Evolutionary conservation across 92 coral and sea anemone genomes (phyloP).

Genomic region (Palythoa heliodiscus): DNA sequence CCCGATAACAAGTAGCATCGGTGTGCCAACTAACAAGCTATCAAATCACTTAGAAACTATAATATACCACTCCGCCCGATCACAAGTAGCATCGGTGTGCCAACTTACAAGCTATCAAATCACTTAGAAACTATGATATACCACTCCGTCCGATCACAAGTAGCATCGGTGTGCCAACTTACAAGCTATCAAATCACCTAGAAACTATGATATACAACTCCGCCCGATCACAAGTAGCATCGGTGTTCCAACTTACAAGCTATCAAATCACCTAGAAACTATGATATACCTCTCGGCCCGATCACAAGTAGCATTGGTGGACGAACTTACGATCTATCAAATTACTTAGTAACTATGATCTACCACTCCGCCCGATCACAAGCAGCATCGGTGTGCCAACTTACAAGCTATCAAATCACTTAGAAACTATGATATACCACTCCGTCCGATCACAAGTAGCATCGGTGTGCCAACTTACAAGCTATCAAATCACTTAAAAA

Average conservation of each 20-base stretch:
- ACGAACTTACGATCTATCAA: neutral
- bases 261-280: constrained; percentile 34
- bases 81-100: constrained; percentile 33
- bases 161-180: constrained; percentile 10
- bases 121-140: constrained; percentile 6
- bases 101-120: too few relatives aligned
- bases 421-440: constrained; percentile 35
- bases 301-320: constrained; percentile 41
- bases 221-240: constrained; percentile 46
- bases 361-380: constrained; percentile 49
- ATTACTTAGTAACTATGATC: constrained; percentile 18
- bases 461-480: constrained; percentile 1
- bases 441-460: constrained; percentile 45
- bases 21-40: neutral
- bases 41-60: constrained; percentile 30
- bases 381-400: too few relatives aligned
- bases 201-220: constrained; percentile 32
- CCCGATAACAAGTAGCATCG: constrained; percentile 44
- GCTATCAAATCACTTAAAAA: constrained; percentile 27
- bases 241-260: too few relatives aligned
- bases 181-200: constrained; percentile 13
- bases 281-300: constrained; percentile 36
- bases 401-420: constrained; percentile 23
- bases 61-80: constrained; percentile 43
- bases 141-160: constrained; percentile 53